Conservation (phyloP, 2,113 vertebrate species). For the Chloebia gouldiae region DNA sequence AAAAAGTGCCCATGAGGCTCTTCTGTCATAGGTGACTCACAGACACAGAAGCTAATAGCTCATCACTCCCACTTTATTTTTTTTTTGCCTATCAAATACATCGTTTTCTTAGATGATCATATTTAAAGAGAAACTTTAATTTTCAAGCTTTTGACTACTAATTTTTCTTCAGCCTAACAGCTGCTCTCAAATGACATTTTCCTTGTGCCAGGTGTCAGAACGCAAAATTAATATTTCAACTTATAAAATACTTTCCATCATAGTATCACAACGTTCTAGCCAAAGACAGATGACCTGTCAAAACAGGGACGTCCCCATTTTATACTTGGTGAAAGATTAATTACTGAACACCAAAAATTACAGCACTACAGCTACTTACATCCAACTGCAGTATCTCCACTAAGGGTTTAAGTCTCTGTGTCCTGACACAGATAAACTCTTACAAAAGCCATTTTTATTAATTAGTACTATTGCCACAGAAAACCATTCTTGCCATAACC, state of each 20-base stretch:
- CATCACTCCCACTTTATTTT: not conserved
- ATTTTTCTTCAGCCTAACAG: not conserved
- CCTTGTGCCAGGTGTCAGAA: not conserved
- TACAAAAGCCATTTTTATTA: not conserved
- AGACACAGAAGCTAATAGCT: not conserved
- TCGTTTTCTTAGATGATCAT: not conserved
- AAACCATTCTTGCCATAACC: not conserved
- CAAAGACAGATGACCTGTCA: not conserved
- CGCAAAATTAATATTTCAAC: not conserved
- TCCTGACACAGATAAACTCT: not conserved
- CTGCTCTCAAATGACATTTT: not conserved
- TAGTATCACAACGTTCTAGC: not conserved
- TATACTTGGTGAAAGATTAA: not conserved
- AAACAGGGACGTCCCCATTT: not conserved
- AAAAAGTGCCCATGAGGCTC: not conserved
- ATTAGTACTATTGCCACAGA: not conserved
- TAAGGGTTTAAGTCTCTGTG: not conserved
- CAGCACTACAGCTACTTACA: not conserved
- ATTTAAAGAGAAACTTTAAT: not conserved
- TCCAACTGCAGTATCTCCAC: not conserved
- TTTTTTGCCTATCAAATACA: not conserved
- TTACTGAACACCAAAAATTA: not conserved
- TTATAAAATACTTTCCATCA: not conserved
- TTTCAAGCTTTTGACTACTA: not conserved
- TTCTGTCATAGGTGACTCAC: not conserved